Base-by-base conservation (phyloP, 2,797 vertebrate species). In the Smutsia temminckii region DNA sequence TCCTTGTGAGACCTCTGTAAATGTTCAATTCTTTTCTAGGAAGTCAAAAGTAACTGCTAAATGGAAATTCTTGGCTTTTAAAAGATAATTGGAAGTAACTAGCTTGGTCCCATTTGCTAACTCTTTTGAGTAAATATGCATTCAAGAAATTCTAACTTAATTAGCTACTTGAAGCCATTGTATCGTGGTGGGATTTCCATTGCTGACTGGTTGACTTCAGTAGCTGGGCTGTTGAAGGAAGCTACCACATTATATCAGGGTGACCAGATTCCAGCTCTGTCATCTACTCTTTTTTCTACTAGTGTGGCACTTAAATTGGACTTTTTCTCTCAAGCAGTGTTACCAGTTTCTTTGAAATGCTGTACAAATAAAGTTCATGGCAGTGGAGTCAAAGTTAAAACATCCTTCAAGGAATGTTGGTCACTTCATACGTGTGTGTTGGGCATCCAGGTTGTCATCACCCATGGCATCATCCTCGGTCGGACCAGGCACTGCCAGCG, bases 81-180 rank as follows among this genome's bases (percentile, higher is more conserved):
- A 34, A 83, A 91, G 93, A 53, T 77, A 78, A 84, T 68, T 91
- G 34, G 51, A 75, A 88, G 69, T 69, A 93, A 57, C 37, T 89
- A 68, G 4, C 72, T 81, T 81, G 59, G 34, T 49, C 55, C n/a
- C 69, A 85, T 85, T 93, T 61, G 14, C 29, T 77, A 51, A 91
- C 46, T 83, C 77, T 91, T 79, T 66, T 66, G 64, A 66, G 42
- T 78, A 59, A 88, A 69, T 55, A 77, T 86, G 46, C 75, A n/a
- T 49, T 37, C 46, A 51, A 72, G 57, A 84, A 93, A 79, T 64
- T 95, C 53, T 68, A 59, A 74, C 14, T 10, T 42, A 53, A 6
- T 77, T 46, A 57, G 75, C 25, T 49, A 3, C 40, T 53, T 63
- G 61, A 81, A 66, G 37, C 29, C 74, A 53, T 40, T 77, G 18